These are phyloP conservation scores for Masticophis lateralis DNA, from an alignment of 2,797 vertebrate species.

Conservation along the genomic window DNA sequence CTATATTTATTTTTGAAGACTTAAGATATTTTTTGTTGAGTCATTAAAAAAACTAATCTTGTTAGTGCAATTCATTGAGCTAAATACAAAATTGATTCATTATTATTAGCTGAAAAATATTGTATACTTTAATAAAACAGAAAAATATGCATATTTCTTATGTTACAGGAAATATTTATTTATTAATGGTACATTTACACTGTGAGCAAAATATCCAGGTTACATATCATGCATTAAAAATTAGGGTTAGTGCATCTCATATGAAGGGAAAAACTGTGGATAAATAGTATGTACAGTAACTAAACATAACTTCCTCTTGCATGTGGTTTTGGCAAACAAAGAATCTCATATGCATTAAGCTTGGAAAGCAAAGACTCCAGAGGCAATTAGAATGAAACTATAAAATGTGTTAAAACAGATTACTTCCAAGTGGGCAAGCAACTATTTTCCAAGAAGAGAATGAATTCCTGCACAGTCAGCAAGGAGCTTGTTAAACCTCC, in stretches of 20 bases:
- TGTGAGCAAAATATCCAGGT: neutral
- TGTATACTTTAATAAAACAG: neutral
- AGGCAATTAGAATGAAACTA: slow-evolving; percentile 56
- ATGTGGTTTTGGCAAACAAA: slow-evolving; percentile 39
- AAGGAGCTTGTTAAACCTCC: slow-evolving; percentile 42
- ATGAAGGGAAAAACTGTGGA: neutral
- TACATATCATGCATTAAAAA: neutral
- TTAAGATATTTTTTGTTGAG: neutral
- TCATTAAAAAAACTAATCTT: slow-evolving; percentile 1
- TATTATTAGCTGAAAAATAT: neutral
- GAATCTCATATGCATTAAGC: slow-evolving; percentile 38
- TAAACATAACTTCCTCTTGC: neutral
- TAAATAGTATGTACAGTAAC: neutral
- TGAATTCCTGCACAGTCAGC: slow-evolving; percentile 17
- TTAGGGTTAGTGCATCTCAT: neutral
- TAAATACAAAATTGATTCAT: slow-evolving; percentile 34
- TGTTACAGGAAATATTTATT: neutral
- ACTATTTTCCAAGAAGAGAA: slow-evolving; percentile 25
- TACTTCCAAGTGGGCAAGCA: slow-evolving; percentile 33
- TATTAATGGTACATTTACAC: neutral
- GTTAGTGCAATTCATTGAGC: slow-evolving; percentile 39
- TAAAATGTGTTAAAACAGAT: slow-evolving; percentile 21
- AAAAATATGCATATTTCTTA: neutral
- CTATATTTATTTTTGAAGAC: neutral
- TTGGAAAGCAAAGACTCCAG: slow-evolving; percentile 38